Evolutionary conservation across 2,113 vertebrate species (phyloP).

Genomic region (Lates calcarifer): DNA sequence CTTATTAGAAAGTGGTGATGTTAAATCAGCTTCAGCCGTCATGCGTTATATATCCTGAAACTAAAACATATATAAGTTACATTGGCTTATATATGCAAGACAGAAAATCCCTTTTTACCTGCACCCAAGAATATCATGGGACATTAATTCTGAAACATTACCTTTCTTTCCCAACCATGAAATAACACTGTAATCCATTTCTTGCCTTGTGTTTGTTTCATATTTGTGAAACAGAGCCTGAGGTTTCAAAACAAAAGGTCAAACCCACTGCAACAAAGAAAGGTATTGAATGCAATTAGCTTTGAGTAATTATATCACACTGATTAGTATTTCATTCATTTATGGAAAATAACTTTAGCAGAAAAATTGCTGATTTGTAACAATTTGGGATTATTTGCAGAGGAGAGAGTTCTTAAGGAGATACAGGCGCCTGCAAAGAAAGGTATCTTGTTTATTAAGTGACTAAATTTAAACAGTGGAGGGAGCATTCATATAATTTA

Average conservation of each 20-base stretch:
- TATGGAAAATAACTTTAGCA: no score
- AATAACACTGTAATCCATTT: conserved; percentile 1
- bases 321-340: no score
- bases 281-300: conserved; percentile 41
- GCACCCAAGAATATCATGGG: not conserved
- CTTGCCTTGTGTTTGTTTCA: not conserved
- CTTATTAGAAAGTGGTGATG: no score
- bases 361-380: not conserved
- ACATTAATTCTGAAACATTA: not conserved
- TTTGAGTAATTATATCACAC: no score
- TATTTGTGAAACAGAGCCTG: conserved; percentile 37
- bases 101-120: not conserved
- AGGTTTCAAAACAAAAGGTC: conserved; percentile 63
- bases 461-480: no score
- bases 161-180: not conserved
- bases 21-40: not conserved
- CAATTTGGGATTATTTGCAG: conserved; percentile 22
- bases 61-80: not conserved
- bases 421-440: no score
- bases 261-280: conserved; percentile 62
- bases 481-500: no score
- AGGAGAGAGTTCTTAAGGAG: conserved; percentile 35
- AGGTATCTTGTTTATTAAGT: no score
- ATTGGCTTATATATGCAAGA: not conserved
- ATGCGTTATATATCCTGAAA: not conserved